phyloP scores from a whole-genome alignment of 2,797 vertebrate species.

The Chaenodraco wilsoni region DNA sequence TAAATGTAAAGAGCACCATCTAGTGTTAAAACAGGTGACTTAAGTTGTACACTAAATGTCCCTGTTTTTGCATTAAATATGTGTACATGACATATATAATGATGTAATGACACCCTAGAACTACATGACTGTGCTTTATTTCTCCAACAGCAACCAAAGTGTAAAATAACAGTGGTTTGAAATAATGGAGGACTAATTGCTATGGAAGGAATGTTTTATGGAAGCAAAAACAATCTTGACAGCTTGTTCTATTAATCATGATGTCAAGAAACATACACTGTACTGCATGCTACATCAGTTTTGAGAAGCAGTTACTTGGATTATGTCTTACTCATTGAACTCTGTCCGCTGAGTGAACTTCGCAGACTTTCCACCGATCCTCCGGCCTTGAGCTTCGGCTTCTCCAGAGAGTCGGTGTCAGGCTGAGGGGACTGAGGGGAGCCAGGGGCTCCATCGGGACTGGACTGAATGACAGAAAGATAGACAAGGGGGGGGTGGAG shows the following conservation, averaged over 20 bases:
- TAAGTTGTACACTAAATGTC: background rate
- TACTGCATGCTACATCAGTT: background rate
- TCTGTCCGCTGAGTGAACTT: conserved; percentile 97
- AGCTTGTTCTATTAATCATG: background rate
- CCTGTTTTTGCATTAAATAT: background rate
- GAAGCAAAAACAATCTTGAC: background rate
- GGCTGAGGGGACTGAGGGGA: conserved; percentile 88
- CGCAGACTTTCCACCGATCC: conserved; percentile 97
- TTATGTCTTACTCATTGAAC: conserved; percentile 93
- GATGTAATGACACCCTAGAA: background rate
- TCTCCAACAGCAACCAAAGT: no score
- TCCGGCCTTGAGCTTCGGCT: conserved; percentile 96
- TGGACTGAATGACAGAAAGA: conserved; percentile 79
- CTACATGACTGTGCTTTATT: background rate
- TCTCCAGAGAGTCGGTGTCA: conserved; percentile 89
- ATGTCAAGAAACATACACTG: background rate
- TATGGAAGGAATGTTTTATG: background rate
- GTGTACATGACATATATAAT: background rate
- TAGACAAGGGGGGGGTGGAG: background rate
- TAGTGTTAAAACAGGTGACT: conserved; percentile 41
- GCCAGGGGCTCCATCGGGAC: conserved; percentile 87
- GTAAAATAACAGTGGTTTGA: background rate
- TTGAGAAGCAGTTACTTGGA: background rate
- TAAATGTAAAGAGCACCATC: conserved; percentile 37
- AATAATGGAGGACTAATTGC: background rate